These are phyloP conservation scores for Eucera pruinosa DNA, from an alignment of 2,888 invertebrate genomes.

Conservation along the genomic window DNA sequence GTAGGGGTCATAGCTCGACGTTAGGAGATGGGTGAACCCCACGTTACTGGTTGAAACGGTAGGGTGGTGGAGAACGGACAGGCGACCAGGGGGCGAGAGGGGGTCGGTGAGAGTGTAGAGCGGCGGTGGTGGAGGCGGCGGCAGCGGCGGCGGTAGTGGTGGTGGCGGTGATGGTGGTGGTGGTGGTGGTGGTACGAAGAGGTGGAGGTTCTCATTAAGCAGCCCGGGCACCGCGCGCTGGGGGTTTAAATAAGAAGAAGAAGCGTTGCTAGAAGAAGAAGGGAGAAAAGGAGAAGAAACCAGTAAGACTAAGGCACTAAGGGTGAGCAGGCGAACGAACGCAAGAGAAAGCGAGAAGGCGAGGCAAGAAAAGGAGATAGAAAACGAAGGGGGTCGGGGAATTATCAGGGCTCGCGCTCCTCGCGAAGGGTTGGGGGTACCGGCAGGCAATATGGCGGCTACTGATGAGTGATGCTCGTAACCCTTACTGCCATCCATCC, in stretches of 20 bases:
- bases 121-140: conserved; percentile 41
- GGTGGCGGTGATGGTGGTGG: conserved; percentile 58
- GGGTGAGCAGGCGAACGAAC: conserved; percentile 57
- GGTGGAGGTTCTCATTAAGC: conserved; percentile 84
- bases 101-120: conserved; percentile 53
- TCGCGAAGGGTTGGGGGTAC: conserved; percentile 72
- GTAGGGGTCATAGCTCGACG: conserved; percentile 70
- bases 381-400: conserved; percentile 75
- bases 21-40: conserved; percentile 71
- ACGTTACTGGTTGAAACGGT: conserved; percentile 67
- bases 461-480: conserved; percentile 84
- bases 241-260: conserved; percentile 81
- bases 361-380: conserved; percentile 58
- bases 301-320: conserved; percentile 78
- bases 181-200: conserved; percentile 73
- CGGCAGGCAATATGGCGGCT: conserved; percentile 83
- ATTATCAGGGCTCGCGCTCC: conserved; percentile 82
- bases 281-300: conserved; percentile 77
- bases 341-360: conserved; percentile 44
- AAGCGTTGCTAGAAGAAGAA: conserved; percentile 76
- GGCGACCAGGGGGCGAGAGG: conserved; percentile 43
- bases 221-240: conserved; percentile 82
- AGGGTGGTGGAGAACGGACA: conserved; percentile 60
- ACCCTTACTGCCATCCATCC: conserved; percentile 80
- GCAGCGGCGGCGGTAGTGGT: conserved; percentile 51